Evolutionary conservation across 1,140 invertebrate species (phyloP), one percentile per base, ranked within the genome.

Genomic region (Aphaenogaster ashmeadi): DNA sequence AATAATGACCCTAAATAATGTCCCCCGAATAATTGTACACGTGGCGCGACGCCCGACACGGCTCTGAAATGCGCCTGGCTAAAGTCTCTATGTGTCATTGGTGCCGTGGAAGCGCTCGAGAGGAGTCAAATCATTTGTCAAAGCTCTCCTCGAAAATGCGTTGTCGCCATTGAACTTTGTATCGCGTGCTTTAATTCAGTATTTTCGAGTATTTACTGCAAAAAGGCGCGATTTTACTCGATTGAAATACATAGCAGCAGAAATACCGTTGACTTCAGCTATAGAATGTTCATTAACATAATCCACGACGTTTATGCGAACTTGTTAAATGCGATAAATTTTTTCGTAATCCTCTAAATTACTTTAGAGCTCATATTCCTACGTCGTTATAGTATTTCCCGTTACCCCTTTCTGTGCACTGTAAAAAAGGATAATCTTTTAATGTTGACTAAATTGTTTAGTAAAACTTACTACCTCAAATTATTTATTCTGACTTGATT

Each of bases 1-100:
- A 87, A 87, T 90, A 90, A 90, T 87, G 89, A 62, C 74, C 85
- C 67, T 52, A 56, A 87, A 87, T 87, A 84, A 81, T 54, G 69
- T 74, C 44, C 54, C 18, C 33, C 80, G 69, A 62, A 84, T 75
- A 84, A 84, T 84, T 83, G 18, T 60, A 75, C 69, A 83, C 41
- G 38, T 83, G 80, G 67, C 15, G 79, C 50, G 66, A 21, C 52
- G 11, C 4, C 27, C 38, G 33, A 58, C 33, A 54, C n/a, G 62
- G 21, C 27, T 9, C n/a, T 9, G 33, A 41, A 47, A 47, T 5
- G 21, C 8, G 18, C 41, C 6, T 11, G 21, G 21, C 27, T 27
- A 2, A 41, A 83, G 18, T 33, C 6, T 78, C 41, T 33, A 27
- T 13, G 9, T 69, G 15, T 69, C 78, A 69, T 44, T 69, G 56